Percentiles rank a stretch among this genome's conserved stretches.
These are phyloP conservation scores for Germaria angustata DNA, from an alignment of 2,888 invertebrate genomes.

Conservation along the genomic window DNA sequence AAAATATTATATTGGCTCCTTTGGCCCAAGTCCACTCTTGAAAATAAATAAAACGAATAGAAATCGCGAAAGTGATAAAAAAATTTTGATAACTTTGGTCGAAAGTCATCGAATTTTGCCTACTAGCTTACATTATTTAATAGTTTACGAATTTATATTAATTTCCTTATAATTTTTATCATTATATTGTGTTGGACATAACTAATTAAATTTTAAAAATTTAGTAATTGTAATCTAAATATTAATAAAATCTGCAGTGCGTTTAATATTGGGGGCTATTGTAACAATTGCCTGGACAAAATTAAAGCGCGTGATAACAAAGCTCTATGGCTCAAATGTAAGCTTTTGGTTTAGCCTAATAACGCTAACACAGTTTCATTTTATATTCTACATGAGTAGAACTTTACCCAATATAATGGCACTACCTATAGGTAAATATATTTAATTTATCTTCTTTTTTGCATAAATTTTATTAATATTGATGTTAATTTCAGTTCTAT, in stretches of 20 bases:
- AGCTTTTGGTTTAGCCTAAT: conserved; percentile 91
- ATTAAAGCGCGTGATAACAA: conserved; percentile 87
- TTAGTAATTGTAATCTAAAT: not conserved
- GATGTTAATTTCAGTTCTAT: conserved; percentile 84
- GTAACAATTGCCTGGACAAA: conserved; percentile 88
- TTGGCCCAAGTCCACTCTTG: no score
- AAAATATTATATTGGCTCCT: no score
- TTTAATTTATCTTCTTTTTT: conserved; percentile 63
- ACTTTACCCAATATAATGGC: conserved; percentile 97
- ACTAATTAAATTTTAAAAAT: not conserved
- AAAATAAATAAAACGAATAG: no score
- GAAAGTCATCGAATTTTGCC: no score
- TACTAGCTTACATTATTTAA: no score
- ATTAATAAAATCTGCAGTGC: conserved; percentile 81
- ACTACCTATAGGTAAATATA: conserved; percentile 88
- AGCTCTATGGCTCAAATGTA: conserved; percentile 88
- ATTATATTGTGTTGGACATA: no score
- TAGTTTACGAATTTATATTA: no score
- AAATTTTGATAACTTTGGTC: no score
- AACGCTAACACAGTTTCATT: conserved; percentile 97
- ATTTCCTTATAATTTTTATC: no score
- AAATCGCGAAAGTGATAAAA: no score
- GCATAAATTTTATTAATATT: conserved; percentile 2
- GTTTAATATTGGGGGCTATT: conserved; percentile 87
- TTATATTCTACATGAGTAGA: conserved; percentile 97